Conservation (phyloP, 2,113 vertebrate genomes). For the Corvus moneduloides region DNA sequence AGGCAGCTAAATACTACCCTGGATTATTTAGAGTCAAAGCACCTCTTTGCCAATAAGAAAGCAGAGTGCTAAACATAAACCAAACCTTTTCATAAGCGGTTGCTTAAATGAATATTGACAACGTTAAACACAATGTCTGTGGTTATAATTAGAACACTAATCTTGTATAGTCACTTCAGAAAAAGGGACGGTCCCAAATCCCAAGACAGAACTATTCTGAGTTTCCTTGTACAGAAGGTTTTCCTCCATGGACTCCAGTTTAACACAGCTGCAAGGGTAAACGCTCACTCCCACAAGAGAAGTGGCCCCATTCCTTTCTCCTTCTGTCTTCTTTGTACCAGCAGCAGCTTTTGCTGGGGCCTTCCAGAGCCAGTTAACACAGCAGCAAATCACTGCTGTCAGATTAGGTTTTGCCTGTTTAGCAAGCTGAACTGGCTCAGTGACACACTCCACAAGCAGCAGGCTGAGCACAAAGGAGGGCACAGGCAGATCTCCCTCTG, state of each 20-base stretch:
- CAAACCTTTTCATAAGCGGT: neutral
- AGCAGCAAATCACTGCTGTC: neutral
- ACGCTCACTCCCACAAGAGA: neutral
- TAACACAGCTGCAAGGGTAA: neutral
- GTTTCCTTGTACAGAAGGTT: neutral
- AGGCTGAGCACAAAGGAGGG: neutral
- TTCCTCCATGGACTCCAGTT: neutral
- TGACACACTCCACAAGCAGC: neutral
- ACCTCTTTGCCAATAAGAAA: neutral
- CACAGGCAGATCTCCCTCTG: neutral
- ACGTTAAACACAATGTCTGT: neutral
- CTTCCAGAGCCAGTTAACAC: neutral
- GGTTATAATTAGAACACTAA: neutral
- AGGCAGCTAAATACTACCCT: neutral
- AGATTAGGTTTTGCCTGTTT: neutral
- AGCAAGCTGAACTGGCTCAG: constrained; percentile 21
- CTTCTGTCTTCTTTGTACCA: neutral
- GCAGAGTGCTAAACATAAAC: neutral
- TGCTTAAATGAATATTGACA: neutral
- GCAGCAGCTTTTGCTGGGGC: neutral
- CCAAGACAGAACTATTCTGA: neutral
- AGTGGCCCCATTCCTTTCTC: neutral
- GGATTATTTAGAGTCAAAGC: neutral
- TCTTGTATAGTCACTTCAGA: neutral
- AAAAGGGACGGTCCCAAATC: neutral